Percentiles rank a stretch among this genome's conserved stretches.
Evolutionary conservation across 1,140 invertebrate genomes (phyloP).

Genomic region (Penaeus indicus): DNA sequence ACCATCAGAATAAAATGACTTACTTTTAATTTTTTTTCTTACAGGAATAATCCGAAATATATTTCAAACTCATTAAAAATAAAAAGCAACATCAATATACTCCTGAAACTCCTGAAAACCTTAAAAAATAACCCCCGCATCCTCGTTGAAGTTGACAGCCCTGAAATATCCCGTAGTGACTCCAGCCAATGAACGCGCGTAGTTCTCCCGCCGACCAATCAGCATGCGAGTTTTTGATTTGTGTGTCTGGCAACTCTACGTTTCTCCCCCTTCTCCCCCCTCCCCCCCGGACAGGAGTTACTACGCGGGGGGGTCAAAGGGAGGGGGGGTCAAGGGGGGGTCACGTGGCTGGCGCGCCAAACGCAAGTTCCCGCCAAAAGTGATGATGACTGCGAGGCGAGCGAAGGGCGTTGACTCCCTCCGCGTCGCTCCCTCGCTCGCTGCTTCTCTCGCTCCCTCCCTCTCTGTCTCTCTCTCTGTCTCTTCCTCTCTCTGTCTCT

Average conservation of each 20-base stretch:
- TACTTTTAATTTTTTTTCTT: not conserved
- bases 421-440: not conserved
- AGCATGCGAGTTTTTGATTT: conserved; percentile 27
- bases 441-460: too few species aligned
- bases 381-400: conserved; percentile 20
- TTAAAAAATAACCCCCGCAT: conserved; percentile 24
- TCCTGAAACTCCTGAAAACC: not conserved
- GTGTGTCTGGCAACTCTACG: conserved; percentile 40
- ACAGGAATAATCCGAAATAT: not conserved
- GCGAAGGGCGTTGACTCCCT: conserved; percentile 49
- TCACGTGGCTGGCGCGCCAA: conserved; percentile 57
- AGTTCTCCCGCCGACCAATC: conserved; percentile 41
- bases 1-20: not conserved
- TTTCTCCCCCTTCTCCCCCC: conserved; percentile 4
- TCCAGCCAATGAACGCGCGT: conserved; percentile 47
- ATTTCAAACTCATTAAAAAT: not conserved
- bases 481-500: too few species aligned
- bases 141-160: not conserved
- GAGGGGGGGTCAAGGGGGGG: conserved; percentile 20
- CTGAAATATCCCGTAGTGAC: conserved; percentile 39
- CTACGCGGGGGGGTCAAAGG: conserved; percentile 30
- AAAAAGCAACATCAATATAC: not conserved
- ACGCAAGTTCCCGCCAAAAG: conserved; percentile 57
- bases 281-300: conserved; percentile 12
- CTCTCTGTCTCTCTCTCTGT: too few species aligned